Base-by-base conservation (phyloP, 2,797 vertebrate species). In the Cichlasoma orientale region DNA sequence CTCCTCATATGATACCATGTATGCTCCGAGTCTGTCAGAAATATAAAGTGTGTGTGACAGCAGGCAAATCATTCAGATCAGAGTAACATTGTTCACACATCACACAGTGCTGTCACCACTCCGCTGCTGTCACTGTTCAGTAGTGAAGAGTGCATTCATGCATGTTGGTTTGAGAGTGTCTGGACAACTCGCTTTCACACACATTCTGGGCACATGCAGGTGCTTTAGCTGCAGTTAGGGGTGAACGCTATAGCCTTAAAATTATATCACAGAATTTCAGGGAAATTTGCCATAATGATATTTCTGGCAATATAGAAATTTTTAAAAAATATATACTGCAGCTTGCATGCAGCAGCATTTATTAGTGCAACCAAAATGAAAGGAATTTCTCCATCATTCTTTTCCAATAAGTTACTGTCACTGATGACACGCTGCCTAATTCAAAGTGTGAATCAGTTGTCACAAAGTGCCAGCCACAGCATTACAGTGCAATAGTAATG, bases 381-480 rank as follows among this genome's bases (percentile, higher is more conserved):
- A 1, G 58, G 58, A 61, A 33, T 5, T 61, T 61, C 23, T 33
- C 58, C 58, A 33, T 33, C 31, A 7, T 56, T 8, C 55, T 56
- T 14, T 56, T 56, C 55, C 27, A 56, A 27, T 56, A 56, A 29
- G 25, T 25, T 14, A 18, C 25, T 16, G 58, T 41, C 36, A 10
- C 33, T 61, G 58, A 61, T 61, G 36, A 41, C 58, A 61, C 58
- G 7, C 31, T 0, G 8, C n/a, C 9, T 21, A 36, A 59, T 31
- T 59, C 57, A 36, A 61, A 61, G 33, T 41, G 2, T 2, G 13
- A 61, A 61, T 61, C 36, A 16, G 33, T 61, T 61, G 4, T 33
- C 58, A 16, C n/a, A 61, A 61, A 36, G 38, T 61, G 36, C 58
- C 58, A 61, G 58, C 36, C 38, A n/a, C n/a, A 41, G 58, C 58